Evolutionary conservation across 2,797 vertebrate genomes (phyloP).

Genomic region (Smutsia gigantea): DNA sequence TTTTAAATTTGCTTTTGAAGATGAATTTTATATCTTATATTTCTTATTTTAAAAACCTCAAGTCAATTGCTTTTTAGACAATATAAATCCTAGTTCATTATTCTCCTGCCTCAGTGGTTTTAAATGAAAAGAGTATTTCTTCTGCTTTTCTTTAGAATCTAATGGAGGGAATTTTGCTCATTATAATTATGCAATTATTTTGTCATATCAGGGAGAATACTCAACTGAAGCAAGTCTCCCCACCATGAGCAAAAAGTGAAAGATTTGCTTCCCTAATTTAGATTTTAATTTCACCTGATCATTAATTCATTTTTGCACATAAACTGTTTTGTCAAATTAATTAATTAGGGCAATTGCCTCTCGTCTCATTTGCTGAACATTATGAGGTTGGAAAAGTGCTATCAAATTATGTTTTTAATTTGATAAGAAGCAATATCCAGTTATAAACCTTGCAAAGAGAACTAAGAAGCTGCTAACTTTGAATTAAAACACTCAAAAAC

Average conservation of each 20-base stretch:
- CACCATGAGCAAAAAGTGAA: constrained; percentile 2
- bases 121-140: not conserved
- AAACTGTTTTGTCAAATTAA: constrained; percentile 72
- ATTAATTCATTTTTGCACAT: constrained; percentile 60
- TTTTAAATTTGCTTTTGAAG: not conserved
- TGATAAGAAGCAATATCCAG: constrained; percentile 52
- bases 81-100: not conserved
- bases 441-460: constrained; percentile 43
- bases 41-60: constrained; percentile 45
- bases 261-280: constrained; percentile 55
- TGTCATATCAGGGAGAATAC: constrained; percentile 26
- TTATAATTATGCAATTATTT: constrained; percentile 39
- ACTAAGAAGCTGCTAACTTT: constrained; percentile 41
- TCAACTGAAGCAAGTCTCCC: constrained; percentile 35
- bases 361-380: constrained; percentile 49
- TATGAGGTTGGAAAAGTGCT: constrained; percentile 41
- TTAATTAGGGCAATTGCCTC: constrained; percentile 73
- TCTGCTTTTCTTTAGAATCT: constrained; percentile 24
- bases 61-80: constrained; percentile 40
- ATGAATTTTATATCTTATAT: not conserved
- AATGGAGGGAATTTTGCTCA: constrained; percentile 46
- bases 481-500: constrained; percentile 12
- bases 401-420: constrained; percentile 68
- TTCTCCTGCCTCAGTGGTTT: not conserved
- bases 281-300: constrained; percentile 70